These are phyloP conservation scores for Cyrtorhinus lividipennis DNA, from an alignment of 1,140 invertebrate species.

Conservation along the genomic window DNA sequence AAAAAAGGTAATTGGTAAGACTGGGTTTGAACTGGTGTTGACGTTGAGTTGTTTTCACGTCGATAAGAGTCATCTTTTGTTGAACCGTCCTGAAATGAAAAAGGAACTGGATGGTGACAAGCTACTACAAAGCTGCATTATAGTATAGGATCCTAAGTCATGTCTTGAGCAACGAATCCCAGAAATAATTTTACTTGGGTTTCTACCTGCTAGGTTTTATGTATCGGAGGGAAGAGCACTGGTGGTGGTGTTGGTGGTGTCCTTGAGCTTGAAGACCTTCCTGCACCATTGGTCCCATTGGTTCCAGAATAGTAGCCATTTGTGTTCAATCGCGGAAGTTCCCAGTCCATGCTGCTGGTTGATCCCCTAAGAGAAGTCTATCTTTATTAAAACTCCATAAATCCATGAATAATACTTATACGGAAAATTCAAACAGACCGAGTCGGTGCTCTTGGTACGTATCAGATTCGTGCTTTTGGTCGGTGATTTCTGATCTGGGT, in stretches of 20 bases:
- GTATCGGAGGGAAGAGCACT: constrained; percentile 17
- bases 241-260: constrained; percentile 10
- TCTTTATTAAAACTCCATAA: neutral
- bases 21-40: too few species aligned
- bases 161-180: too few species aligned
- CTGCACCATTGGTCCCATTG: neutral
- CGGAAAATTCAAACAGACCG: neutral
- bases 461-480: neutral
- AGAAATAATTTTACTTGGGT: neutral
- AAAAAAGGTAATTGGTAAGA: too few species aligned
- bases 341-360: constrained; percentile 10
- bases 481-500: neutral
- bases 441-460: too few species aligned
- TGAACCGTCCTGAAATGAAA: too few species aligned
- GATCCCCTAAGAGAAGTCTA: neutral
- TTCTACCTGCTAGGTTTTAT: neutral
- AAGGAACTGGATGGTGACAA: too few species aligned
- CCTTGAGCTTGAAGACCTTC: neutral
- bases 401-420: neutral
- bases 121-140: too few species aligned
- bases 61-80: too few species aligned
- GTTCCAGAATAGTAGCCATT: neutral
- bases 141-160: too few species aligned
- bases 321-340: neutral
- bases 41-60: too few species aligned